phyloP scores from a whole-genome alignment of 2,797 vertebrate genomes.

The Morelia viridis region DNA sequence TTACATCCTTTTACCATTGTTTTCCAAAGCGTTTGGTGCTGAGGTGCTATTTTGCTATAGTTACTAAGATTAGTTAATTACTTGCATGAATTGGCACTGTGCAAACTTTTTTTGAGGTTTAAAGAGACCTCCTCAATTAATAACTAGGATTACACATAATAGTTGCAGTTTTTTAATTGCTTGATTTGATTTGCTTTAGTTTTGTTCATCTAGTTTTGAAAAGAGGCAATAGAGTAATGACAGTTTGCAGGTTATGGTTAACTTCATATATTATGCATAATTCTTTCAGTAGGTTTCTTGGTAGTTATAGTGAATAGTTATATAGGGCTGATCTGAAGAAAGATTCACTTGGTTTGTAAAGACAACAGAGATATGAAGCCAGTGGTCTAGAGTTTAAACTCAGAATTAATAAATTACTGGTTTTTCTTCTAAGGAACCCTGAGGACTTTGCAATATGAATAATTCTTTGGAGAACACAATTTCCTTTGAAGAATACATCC shows the following conservation, averaged over 20 bases:
- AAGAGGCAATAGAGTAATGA: background rate
- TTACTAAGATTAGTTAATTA: background rate
- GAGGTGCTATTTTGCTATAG: background rate
- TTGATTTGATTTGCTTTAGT: background rate
- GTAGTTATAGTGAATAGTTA: constrained; percentile 32
- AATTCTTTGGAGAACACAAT: constrained; percentile 93
- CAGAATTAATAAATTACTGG: constrained; percentile 52
- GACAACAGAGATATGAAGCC: constrained; percentile 46
- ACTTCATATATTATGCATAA: background rate
- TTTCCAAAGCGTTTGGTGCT: background rate
- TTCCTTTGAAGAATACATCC: constrained; percentile 96
- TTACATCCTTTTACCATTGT: background rate
- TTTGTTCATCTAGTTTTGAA: background rate
- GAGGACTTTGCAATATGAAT: constrained; percentile 86
- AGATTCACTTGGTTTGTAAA: constrained; percentile 25
- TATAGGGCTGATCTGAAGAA: constrained; percentile 48
- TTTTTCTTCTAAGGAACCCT: constrained; percentile 72
- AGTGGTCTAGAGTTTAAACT: background rate
- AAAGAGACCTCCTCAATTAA: background rate
- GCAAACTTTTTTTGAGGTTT: background rate
- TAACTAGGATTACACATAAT: background rate
- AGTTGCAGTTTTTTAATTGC: background rate
- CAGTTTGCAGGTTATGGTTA: background rate
- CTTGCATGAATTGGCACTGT: background rate
- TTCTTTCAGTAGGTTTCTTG: constrained; percentile 18